phyloP scores from a whole-genome alignment of 2,888 invertebrate species.

The Cremastinae sp. region DNA sequence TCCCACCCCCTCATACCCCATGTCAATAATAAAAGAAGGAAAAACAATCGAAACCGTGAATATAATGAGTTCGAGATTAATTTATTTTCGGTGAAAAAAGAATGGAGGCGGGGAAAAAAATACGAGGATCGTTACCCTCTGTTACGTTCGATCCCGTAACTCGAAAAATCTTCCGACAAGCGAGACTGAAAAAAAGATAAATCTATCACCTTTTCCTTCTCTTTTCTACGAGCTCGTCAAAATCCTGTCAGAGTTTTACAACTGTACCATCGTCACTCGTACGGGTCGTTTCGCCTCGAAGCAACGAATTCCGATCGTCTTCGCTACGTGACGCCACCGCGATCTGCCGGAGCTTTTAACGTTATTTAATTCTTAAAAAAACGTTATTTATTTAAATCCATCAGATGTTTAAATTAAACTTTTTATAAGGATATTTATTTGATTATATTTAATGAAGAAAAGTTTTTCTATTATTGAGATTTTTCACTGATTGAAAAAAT shows the following conservation, averaged over 20 bases:
- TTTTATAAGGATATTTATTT: no score
- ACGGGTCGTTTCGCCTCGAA: conserved; percentile 2
- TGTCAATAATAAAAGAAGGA: conserved; percentile 71
- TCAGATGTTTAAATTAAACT: no score
- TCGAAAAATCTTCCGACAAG: conserved; percentile 3
- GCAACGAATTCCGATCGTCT: background rate
- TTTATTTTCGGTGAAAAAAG: conserved; percentile 2
- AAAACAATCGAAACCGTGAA: conserved; percentile 55
- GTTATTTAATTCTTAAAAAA: no score
- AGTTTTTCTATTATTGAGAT: no score
- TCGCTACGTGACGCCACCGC: background rate
- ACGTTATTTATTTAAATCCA: no score
- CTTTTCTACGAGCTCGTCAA: conserved; percentile 39
- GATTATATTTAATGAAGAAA: no score
- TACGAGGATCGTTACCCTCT: conserved; percentile 14
- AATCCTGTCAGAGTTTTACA: conserved; percentile 7
- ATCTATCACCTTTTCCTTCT: conserved; percentile 43
- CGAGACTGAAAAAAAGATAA: conserved; percentile 22
- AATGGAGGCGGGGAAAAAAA: background rate
- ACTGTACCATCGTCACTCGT: conserved; percentile 4
- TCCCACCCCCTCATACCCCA: conserved; percentile 63
- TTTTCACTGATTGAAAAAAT: no score
- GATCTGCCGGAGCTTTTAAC: no score
- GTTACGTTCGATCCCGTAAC: conserved; percentile 16
- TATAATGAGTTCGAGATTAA: conserved; percentile 31